A percentile compares a stretch with the other conserved stretches of the same genome.
These are phyloP conservation scores for Mimachlamys varia DNA, from an alignment of 2,888 invertebrate species.

Conservation along the genomic window DNA sequence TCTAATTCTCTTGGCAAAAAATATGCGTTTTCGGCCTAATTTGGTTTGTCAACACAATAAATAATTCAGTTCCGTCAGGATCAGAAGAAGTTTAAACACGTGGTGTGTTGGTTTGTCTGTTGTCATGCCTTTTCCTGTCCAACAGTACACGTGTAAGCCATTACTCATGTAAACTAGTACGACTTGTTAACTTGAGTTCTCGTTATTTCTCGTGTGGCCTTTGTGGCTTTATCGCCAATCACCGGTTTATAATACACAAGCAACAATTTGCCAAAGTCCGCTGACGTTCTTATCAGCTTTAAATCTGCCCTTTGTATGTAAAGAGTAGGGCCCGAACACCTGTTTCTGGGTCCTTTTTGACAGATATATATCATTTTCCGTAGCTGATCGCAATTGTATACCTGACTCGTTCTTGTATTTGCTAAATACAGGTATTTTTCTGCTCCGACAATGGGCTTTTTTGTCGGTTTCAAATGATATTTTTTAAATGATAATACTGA, in stretches of 20 bases:
- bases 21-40: not conserved
- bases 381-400: not conserved
- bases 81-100: not conserved
- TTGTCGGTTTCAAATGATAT: slow-evolving; percentile 30
- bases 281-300: not conserved
- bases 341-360: slow-evolving; percentile 13
- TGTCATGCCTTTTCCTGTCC: not conserved
- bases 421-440: slow-evolving; percentile 23
- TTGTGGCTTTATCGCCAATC: slow-evolving; percentile 12
- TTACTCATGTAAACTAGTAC: not conserved
- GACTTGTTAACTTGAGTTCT: not conserved
- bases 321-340: not conserved
- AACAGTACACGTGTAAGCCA: not conserved
- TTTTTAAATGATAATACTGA: not conserved
- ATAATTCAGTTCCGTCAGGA: not conserved
- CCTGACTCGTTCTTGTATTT: not conserved
- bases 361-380: not conserved
- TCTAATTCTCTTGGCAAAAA: too few species aligned
- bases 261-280: slow-evolving; percentile 7
- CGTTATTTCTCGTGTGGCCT: not conserved
- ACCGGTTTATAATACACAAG: not conserved
- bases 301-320: not conserved
- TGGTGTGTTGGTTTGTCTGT: not conserved
- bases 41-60: not conserved
- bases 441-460: not conserved